Base-by-base conservation (phyloP, 2,797 vertebrate species). In the Choloepus didactylus region DNA sequence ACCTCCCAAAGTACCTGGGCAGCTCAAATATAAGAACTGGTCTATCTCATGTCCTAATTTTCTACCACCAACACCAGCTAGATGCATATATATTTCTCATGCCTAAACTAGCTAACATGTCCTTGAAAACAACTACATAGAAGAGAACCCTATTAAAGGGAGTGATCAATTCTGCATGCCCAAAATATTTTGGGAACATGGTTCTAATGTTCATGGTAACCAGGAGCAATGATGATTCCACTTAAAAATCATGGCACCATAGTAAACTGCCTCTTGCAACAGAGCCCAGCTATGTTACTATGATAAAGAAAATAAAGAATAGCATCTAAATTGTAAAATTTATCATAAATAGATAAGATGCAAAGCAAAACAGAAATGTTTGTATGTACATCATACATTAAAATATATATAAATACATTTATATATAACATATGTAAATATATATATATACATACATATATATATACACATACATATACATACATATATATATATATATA, bases 331-430 rank as follows among this genome's bases (percentile, higher is more conserved):
- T 23, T 46, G 69, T 84, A 60, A 64, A 51, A 92, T 16, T 83
- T 66, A 89, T 72, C 59, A 89, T 60, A 90, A 94, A 79, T 4
- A 90, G 25, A 62, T 31, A 79, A 23, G 27, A 54, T 9, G 27
- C 18, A 91, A 90, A 90, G 60, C 38, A 87, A 87, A 92, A 44
- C 19, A 95, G 60, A 88, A 88, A 72, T 77, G 27, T 60, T 5
- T 81, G 0, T 46, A 93, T 41, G 4, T 41, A n/a, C 76, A 87
- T 73, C 18, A 56, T 18, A 3, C 18, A 56, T 11, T 54, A 49
- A 49, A 49, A 1, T 54, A 9, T n/a, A 23, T 25, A 10, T 35
- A 64, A 59, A 60, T 35, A 35, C 35, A 35, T 35, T 35, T 35
- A 35, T 35, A 35, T 35, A 35, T 35, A 35, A 35, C 35, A 35